Evolutionary conservation across 2,888 invertebrate genomes (phyloP).

Genomic region (Acleris literana): DNA sequence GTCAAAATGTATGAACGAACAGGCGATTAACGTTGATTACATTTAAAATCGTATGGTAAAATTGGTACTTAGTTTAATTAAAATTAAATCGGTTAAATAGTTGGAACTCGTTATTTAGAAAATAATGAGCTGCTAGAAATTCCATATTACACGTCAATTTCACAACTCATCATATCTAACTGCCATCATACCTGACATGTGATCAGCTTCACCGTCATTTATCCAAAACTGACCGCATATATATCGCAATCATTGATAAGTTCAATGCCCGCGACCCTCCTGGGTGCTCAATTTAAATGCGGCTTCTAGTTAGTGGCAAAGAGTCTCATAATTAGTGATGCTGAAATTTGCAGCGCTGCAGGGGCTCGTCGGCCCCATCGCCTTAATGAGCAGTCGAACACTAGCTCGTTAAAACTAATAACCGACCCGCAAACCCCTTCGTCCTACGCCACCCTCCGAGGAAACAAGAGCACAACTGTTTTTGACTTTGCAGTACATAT

Average conservation of each 20-base stretch:
- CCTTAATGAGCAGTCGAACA: slow-evolving; percentile 34
- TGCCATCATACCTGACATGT: background rate
- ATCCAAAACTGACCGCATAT: slow-evolving; percentile 10
- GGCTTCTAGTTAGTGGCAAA: too few relatives aligned
- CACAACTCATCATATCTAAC: background rate
- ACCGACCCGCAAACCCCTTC: slow-evolving; percentile 10
- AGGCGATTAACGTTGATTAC: too few relatives aligned
- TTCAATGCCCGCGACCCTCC: too few relatives aligned
- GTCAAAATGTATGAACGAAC: too few relatives aligned
- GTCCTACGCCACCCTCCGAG: background rate
- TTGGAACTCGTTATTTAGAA: too few relatives aligned
- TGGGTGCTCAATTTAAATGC: too few relatives aligned
- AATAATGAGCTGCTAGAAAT: too few relatives aligned
- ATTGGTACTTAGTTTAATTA: too few relatives aligned
- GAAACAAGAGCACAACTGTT: background rate
- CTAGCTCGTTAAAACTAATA: slow-evolving; percentile 36
- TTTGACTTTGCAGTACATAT: too few relatives aligned
- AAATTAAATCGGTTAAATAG: too few relatives aligned
- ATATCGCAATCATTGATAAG: slow-evolving; percentile 21
- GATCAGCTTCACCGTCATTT: background rate
- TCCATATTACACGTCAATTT: too few relatives aligned
- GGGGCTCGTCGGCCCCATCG: background rate
- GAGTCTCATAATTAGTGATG: background rate
- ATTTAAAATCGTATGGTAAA: too few relatives aligned
- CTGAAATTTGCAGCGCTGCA: slow-evolving; percentile 11